Percentiles rank a stretch among this genome's conserved stretches.
Conservation (phyloP, 2,888 invertebrate species). For the Apamea epomidion region DNA sequence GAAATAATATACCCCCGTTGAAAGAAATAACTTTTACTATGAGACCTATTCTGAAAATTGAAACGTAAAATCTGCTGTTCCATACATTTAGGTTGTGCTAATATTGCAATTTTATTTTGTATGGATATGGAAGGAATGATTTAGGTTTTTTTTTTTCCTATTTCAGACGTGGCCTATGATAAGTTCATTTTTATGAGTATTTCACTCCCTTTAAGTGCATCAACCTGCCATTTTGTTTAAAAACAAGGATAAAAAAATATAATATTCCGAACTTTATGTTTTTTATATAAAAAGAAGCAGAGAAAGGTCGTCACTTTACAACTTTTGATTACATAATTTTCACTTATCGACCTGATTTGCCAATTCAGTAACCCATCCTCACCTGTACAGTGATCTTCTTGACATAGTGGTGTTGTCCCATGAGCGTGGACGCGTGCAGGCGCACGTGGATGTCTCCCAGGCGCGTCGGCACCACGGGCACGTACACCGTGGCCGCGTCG, state of each 20-base stretch:
- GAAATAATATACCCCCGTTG: too few species aligned
- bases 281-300: too few species aligned
- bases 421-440: conserved; percentile 93
- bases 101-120: background rate
- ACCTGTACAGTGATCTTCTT: conserved; percentile 83
- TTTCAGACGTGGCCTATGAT: too few species aligned
- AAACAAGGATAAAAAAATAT: too few species aligned
- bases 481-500: conserved; percentile 95
- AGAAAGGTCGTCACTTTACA: too few species aligned
- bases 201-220: too few species aligned
- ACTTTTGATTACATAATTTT: background rate
- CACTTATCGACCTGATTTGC: background rate
- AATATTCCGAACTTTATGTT: too few species aligned
- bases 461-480: conserved; percentile 96
- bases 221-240: too few species aligned
- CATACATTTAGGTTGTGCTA: background rate
- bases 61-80: too few species aligned
- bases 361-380: background rate
- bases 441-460: conserved; percentile 89
- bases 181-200: too few species aligned
- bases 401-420: conserved; percentile 93
- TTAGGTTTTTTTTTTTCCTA: background rate
- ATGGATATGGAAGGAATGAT: background rate
- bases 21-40: too few species aligned
- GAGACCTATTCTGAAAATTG: too few species aligned